phyloP scores from a whole-genome alignment of 2,797 vertebrate genomes.

The Nothura maculosa region DNA sequence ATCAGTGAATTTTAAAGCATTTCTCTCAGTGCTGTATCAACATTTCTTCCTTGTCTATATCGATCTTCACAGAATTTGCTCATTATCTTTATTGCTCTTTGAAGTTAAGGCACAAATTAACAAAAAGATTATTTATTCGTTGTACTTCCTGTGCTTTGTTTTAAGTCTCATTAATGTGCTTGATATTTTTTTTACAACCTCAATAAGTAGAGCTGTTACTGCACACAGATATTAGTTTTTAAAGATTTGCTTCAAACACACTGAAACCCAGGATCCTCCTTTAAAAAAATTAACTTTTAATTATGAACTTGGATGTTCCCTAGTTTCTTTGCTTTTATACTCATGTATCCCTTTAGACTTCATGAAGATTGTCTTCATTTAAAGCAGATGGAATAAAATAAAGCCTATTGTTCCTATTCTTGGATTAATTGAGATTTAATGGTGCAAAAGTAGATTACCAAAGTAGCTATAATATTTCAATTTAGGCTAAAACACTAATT shows the following conservation, averaged over 20 bases:
- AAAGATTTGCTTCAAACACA: neutral
- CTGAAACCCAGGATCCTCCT: neutral
- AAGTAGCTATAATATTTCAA: neutral
- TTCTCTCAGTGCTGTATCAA: neutral
- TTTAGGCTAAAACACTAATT: neutral
- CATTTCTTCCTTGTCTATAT: neutral
- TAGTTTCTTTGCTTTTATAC: neutral
- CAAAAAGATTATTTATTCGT: neutral
- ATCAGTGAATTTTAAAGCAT: slow-evolving; percentile 16
- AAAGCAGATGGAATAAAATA: neutral
- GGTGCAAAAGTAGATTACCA: slow-evolving; percentile 19
- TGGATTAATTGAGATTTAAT: slow-evolving; percentile 35
- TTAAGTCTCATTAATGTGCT: slow-evolving; percentile 15
- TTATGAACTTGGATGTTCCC: neutral
- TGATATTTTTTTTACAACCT: neutral
- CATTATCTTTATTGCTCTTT: slow-evolving; percentile 28
- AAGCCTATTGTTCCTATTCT: neutral
- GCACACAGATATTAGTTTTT: neutral
- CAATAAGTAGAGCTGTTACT: neutral
- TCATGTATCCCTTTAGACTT: neutral
- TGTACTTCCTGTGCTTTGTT: neutral
- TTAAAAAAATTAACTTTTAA: neutral
- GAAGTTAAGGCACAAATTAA: neutral
- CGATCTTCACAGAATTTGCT: neutral
- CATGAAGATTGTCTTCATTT: neutral